Evolutionary conservation across 92 coral and sea anemone species (phyloP), one percentile per base, ranked within the genome.

Genomic region (Desmophyllum pertusum): DNA sequence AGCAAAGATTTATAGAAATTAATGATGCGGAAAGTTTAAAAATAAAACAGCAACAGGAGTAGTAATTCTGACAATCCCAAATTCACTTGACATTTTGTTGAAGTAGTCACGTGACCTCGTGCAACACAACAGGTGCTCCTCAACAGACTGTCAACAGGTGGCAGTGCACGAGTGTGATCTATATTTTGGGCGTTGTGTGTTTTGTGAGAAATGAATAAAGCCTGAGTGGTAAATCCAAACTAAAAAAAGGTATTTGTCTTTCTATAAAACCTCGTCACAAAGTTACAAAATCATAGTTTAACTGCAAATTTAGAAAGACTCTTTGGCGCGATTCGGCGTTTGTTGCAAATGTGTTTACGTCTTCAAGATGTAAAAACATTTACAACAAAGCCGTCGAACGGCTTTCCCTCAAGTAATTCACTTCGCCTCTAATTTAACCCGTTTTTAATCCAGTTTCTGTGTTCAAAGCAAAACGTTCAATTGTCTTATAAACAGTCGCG

Each of bases 91-190:
- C 6, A 23, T 9, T 0, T 3, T 7, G 51, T 2, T 39, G 2
- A 7, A 31, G 38, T 19, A 62, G 59, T 68, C 50, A 48, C 52
- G 50, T 80, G 76, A 36, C 29, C 14, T 1, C 21, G 7, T 38
- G 36, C 41, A 27, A 39, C n/a, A 25, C 13, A 63, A 78, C 83
- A 80, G 84, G 84, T 80, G 84, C 11, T 50, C 25, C 7, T 51
- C 29, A 6, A 8, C 84, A 33, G 84, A 4, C 0, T 18, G 13
- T 33, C 5, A 25, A 69, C 66, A 0, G 29, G 46, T 33, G 37
- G n/a, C n/a, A n/a, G n/a, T n/a, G n/a, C n/a, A n/a, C n/a, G n/a
- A n/a, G n/a, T n/a, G n/a, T n/a, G n/a, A n/a, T n/a, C 35, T 35
- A 10, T 62, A 62, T 62, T 59, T 68, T 50, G 53, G 76, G 76